A percentile compares a stretch with the other conserved stretches of the same genome.
These are phyloP conservation scores for Drosophila varians DNA, from an alignment of 1,140 invertebrate genomes.

Conservation along the genomic window DNA sequence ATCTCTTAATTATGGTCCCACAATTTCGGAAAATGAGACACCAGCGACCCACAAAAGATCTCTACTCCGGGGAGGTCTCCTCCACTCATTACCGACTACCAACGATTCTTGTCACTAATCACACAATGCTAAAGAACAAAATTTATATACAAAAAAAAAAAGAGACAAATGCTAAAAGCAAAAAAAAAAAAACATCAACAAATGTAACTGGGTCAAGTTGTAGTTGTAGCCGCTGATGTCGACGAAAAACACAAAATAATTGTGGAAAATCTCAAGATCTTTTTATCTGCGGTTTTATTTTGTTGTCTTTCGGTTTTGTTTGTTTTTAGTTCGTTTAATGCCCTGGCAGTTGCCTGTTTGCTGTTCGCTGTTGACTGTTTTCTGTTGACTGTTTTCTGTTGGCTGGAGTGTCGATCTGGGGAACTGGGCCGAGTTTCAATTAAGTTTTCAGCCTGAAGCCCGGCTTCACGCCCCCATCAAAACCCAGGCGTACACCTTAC, in stretches of 20 bases:
- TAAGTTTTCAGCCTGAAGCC: slow-evolving; percentile 37
- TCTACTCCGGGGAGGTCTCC: slow-evolving; percentile 20
- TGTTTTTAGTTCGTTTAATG: slow-evolving; percentile 43
- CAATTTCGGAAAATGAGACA: slow-evolving; percentile 59
- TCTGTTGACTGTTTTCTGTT: slow-evolving; percentile 1
- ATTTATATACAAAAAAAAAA: slow-evolving; percentile 25
- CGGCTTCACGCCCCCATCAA: slow-evolving; percentile 21
- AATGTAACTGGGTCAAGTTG: slow-evolving; percentile 76
- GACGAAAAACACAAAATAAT: slow-evolving; percentile 61
- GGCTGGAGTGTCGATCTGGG: slow-evolving; percentile 27
- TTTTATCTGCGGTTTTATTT: slow-evolving; percentile 77
- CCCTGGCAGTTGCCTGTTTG: slow-evolving; percentile 34
- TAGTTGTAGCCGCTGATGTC: slow-evolving; percentile 19
- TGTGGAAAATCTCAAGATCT: slow-evolving; percentile 72
- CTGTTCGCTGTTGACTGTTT: slow-evolving; percentile 1
- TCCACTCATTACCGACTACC: slow-evolving; percentile 48
- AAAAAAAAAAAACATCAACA: slow-evolving; percentile 53
- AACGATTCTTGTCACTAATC: slow-evolving; percentile 75
- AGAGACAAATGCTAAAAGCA: slow-evolving; percentile 33
- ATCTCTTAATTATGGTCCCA: slow-evolving; percentile 69
- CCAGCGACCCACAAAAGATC: slow-evolving; percentile 50
- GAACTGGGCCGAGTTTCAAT: slow-evolving; percentile 50
- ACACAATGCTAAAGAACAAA: slow-evolving; percentile 71
- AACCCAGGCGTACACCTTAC: slow-evolving; percentile 33
- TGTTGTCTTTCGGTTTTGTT: slow-evolving; percentile 48